A percentile compares a stretch with the other conserved stretches of the same genome.
Conservation (phyloP, 2,888 invertebrate species). For the Muschampia staudingeri region DNA sequence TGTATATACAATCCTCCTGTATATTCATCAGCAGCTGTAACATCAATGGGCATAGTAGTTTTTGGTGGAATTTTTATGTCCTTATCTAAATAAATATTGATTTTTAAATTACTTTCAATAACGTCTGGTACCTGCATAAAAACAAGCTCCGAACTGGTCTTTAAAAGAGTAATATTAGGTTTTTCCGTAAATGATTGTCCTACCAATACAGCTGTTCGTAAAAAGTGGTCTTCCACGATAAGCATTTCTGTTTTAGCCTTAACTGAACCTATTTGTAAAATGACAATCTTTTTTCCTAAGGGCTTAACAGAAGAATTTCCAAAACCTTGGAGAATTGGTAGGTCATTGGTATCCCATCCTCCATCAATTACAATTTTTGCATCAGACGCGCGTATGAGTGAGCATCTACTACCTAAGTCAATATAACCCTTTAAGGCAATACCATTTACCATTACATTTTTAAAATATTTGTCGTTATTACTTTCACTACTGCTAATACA, state of each 20-base stretch:
- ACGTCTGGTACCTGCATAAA: background rate
- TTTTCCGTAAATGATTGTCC: background rate
- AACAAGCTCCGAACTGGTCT: background rate
- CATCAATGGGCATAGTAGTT: background rate
- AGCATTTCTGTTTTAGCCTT: background rate
- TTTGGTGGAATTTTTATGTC: background rate
- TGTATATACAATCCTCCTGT: background rate
- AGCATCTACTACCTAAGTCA: slow-evolving; percentile 1
- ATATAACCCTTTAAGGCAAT: background rate
- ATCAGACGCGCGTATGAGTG: background rate
- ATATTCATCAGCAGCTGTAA: background rate
- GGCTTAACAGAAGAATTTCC: slow-evolving; percentile 6
- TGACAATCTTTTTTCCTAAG: background rate
- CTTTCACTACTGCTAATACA: background rate
- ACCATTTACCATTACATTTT: background rate
- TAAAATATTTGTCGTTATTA: background rate
- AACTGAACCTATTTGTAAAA: background rate
- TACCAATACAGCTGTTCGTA: background rate
- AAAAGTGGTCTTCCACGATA: background rate
- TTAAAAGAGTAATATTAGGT: slow-evolving; percentile 1
- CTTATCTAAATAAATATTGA: background rate
- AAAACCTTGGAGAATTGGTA: slow-evolving; percentile 16
- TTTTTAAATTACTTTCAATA: background rate
- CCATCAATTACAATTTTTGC: background rate
- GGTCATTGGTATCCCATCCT: background rate